Conservation (phyloP, 2,113 vertebrate species). For the Oceanites oceanicus region DNA sequence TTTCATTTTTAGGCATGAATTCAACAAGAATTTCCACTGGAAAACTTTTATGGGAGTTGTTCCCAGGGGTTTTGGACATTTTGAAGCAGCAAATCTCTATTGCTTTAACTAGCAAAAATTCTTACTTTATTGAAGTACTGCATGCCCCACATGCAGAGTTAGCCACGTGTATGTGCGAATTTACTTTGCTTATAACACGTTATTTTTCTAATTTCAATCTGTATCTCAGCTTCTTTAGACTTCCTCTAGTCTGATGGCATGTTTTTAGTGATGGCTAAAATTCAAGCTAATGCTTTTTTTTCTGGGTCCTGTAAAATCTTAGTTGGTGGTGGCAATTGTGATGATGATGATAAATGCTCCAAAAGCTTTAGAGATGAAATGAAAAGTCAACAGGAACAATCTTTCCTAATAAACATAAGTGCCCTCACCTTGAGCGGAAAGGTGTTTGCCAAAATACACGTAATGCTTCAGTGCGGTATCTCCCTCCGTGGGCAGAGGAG, state of each 20-base stretch:
- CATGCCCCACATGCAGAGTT: not conserved
- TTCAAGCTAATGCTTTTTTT: not conserved
- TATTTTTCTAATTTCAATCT: not conserved
- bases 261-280: not conserved
- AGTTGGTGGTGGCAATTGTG: not conserved
- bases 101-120: not conserved
- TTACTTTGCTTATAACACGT: not conserved
- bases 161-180: not conserved
- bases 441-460: not conserved
- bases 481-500: not conserved
- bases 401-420: not conserved
- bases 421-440: not conserved
- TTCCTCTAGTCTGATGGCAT: not conserved
- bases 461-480: fast-evolving
- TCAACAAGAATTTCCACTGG: not conserved
- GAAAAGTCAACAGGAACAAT: not conserved
- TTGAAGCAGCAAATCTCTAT: not conserved
- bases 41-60: not conserved
- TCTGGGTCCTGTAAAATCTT: not conserved
- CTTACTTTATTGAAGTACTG: not conserved
- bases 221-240: not conserved
- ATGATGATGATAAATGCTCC: not conserved
- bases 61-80: not conserved
- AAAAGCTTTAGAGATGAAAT: not conserved
- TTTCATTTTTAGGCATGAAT: not conserved